Evolutionary conservation across 2,888 invertebrate species (phyloP).

Genomic region (Galerucella nymphaeae): DNA sequence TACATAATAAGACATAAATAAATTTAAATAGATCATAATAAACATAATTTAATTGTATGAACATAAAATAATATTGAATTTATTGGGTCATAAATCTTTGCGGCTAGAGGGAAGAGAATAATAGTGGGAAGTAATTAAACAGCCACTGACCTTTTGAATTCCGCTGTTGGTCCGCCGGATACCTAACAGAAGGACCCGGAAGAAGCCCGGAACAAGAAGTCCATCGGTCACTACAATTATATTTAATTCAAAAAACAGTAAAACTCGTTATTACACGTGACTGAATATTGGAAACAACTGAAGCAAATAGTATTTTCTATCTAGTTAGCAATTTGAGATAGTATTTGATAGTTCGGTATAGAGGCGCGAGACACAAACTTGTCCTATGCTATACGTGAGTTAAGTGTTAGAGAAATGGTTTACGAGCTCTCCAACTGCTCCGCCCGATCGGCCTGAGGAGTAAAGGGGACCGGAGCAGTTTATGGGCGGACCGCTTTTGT

Average conservation of each 20-base stretch:
- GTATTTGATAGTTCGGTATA: conserved; percentile 54
- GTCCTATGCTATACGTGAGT: conserved; percentile 65
- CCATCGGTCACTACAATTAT: conserved; percentile 62
- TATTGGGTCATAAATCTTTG: conserved; percentile 16
- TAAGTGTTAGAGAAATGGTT: conserved; percentile 66
- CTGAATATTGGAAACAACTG: conserved; percentile 28
- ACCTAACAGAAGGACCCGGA: conserved; percentile 61
- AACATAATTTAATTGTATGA: neutral
- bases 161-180: conserved; percentile 59
- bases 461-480: conserved; percentile 60
- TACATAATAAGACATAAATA: neutral
- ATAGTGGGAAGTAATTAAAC: conserved; percentile 61
- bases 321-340: conserved; percentile 50
- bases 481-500: conserved; percentile 66
- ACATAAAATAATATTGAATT: conserved; percentile 27
- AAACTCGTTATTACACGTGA: conserved; percentile 36
- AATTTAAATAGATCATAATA: neutral
- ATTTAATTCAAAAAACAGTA: conserved; percentile 34
- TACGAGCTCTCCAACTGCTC: conserved; percentile 62
- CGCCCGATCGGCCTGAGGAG: conserved; percentile 59
- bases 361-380: conserved; percentile 63
- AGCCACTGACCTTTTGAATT: conserved; percentile 64
- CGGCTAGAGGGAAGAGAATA: conserved; percentile 38
- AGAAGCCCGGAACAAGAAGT: conserved; percentile 61
- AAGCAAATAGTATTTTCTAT: conserved; percentile 37